Evolutionary conservation across 2,797 vertebrate species (phyloP).

Genomic region (Spinus pinus): DNA sequence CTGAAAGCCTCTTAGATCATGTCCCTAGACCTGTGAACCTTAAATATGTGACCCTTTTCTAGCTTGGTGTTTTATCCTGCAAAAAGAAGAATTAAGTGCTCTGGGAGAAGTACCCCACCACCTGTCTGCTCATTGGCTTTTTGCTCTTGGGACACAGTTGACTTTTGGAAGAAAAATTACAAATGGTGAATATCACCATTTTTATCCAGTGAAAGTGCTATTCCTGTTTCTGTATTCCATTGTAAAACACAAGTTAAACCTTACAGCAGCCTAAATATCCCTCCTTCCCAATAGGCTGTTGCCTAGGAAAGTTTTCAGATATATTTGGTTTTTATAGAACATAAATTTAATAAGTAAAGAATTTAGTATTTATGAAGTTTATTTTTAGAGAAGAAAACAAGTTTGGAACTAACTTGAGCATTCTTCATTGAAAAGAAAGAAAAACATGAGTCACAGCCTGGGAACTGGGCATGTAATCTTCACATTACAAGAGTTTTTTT

Average conservation of each 20-base stretch:
- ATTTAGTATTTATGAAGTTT: background rate
- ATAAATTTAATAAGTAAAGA: background rate
- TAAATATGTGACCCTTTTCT: background rate
- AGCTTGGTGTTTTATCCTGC: background rate
- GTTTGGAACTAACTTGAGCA: background rate
- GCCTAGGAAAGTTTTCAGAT: background rate
- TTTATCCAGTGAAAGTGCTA: background rate
- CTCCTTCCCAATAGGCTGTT: background rate
- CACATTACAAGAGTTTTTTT: background rate
- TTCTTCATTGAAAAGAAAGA: background rate
- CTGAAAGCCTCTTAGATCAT: background rate
- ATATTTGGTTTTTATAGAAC: background rate
- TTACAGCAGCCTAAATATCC: background rate
- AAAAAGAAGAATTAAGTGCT: background rate
- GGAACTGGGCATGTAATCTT: background rate
- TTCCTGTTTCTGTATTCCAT: background rate
- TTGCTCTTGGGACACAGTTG: background rate
- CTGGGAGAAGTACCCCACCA: background rate
- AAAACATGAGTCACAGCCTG: slow-evolving; percentile 5
- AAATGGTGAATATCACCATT: background rate
- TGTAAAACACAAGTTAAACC: background rate
- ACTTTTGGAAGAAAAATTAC: background rate
- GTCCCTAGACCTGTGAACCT: background rate
- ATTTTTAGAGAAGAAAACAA: slow-evolving; percentile 23
- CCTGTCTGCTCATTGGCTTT: background rate